Evolutionary conservation across 2,113 vertebrate species (phyloP).

Genomic region (Elephantulus edwardii): DNA sequence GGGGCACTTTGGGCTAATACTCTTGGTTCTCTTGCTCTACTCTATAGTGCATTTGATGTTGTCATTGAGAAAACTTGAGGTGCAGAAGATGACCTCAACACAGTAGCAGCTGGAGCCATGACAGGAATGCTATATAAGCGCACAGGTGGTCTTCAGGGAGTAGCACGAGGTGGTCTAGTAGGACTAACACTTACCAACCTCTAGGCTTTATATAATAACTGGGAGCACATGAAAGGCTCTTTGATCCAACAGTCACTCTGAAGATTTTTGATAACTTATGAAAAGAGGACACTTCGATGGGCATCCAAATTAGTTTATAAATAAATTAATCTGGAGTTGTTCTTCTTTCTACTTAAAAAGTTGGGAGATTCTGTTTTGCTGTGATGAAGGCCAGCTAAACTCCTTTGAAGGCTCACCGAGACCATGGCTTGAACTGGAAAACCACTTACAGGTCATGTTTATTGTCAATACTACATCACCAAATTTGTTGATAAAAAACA

Average conservation of each 20-base stretch:
- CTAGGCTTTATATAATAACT: conserved; percentile 97
- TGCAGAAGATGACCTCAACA: too few relatives aligned
- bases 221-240: conserved; percentile 92
- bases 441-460: conserved; percentile 15
- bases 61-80: too few relatives aligned
- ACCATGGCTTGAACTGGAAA: conserved; percentile 60
- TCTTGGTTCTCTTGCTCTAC: too few relatives aligned
- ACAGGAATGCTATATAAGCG: too few relatives aligned
- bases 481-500: too few relatives aligned
- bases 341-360: conserved; percentile 66
- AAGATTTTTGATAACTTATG: conserved; percentile 49
- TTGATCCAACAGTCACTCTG: conserved; percentile 86
- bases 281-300: conserved; percentile 60
- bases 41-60: too few relatives aligned
- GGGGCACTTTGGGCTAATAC: too few relatives aligned
- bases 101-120: too few relatives aligned
- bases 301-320: conserved; percentile 62
- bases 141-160: conserved; percentile 92
- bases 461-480: conserved; percentile 9
- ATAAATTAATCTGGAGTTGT: conserved; percentile 75
- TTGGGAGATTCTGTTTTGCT: conserved; percentile 63
- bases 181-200: conserved; percentile 92
- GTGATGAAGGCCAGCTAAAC: conserved; percentile 65
- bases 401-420: conserved; percentile 56
- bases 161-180: conserved; percentile 90